Percentiles rank a stretch among this genome's conserved stretches.
These are phyloP conservation scores for Synanthedon myopaeformis DNA, from an alignment of 2,888 invertebrate species.

Conservation along the genomic window DNA sequence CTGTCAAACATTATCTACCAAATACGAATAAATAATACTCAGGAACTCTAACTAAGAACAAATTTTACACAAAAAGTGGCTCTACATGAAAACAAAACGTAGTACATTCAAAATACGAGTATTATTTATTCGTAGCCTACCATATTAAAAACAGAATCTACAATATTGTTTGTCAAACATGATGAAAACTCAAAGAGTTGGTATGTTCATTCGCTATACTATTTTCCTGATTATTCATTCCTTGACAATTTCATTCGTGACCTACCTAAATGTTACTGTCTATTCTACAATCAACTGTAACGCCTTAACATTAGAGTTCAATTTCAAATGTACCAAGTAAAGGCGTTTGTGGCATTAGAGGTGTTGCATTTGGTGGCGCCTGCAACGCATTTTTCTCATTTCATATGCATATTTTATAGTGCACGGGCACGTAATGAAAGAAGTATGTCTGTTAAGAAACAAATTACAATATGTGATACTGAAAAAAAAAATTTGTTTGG, in stretches of 20 bases:
- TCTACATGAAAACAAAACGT: no score
- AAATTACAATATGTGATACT: slow-evolving; percentile 35
- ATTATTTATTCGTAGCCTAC: no score
- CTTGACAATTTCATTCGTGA: slow-evolving; percentile 11
- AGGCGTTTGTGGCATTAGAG: neutral
- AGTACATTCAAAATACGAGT: no score
- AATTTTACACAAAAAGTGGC: no score
- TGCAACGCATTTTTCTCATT: slow-evolving; percentile 67
- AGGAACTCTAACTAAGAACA: no score
- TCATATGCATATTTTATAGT: slow-evolving; percentile 65
- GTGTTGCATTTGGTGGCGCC: slow-evolving; percentile 19
- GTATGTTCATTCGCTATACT: slow-evolving; percentile 45
- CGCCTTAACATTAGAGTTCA: neutral
- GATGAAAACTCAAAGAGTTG: slow-evolving; percentile 15
- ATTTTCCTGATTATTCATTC: slow-evolving; percentile 55
- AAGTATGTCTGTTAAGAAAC: slow-evolving; percentile 48
- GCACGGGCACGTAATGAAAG: slow-evolving; percentile 59
- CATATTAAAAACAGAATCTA: neutral
- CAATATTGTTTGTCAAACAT: neutral
- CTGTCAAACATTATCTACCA: neutral
- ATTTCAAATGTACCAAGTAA: neutral
- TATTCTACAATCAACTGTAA: neutral
- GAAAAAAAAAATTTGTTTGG: neutral
- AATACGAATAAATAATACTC: no score
- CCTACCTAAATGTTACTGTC: neutral